These are phyloP conservation scores for Gryllus longicercus DNA, from an alignment of 2,888 invertebrate species.

Conservation along the genomic window DNA sequence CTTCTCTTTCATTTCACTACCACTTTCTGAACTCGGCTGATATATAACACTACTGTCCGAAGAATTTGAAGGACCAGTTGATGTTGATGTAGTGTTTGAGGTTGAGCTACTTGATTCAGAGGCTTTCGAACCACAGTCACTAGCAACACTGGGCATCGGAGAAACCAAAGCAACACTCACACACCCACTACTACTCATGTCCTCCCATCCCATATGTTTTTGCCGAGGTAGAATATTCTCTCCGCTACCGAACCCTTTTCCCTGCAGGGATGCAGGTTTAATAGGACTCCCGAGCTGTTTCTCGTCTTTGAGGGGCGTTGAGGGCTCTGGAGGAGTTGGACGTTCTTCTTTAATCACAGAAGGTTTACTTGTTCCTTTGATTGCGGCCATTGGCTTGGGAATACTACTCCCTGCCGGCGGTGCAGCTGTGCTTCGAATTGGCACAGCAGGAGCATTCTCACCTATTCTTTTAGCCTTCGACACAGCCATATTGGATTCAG, in stretches of 20 bases:
- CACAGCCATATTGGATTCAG: conserved; percentile 24
- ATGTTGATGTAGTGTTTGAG: conserved; percentile 55
- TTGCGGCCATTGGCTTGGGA: conserved; percentile 87
- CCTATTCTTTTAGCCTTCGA: not conserved
- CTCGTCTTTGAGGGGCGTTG: conserved; percentile 3
- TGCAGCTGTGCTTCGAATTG: not conserved
- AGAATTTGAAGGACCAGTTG: conserved; percentile 66
- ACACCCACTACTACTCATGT: conserved; percentile 18
- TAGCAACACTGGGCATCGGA: conserved; percentile 63
- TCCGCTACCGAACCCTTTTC: not conserved
- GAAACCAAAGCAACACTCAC: conserved; percentile 59
- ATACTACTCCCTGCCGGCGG: conserved; percentile 57
- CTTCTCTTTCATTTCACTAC: conserved; percentile 52
- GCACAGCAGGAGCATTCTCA: conserved; percentile 4
- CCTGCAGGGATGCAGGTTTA: not conserved
- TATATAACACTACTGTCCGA: conserved; percentile 72
- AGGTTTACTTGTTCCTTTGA: conserved; percentile 80
- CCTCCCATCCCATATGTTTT: conserved; percentile 24
- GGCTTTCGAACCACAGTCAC: conserved; percentile 48
- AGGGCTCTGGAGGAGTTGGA: conserved; percentile 23
- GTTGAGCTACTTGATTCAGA: conserved; percentile 64
- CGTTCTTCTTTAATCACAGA: conserved; percentile 30
- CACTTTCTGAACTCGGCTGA: conserved; percentile 64
- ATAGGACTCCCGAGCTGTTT: not conserved
- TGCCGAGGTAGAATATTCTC: conserved; percentile 24